These are phyloP conservation scores for Thaumetopoea pityocampa DNA, from an alignment of 1,140 invertebrate species.

Conservation along the genomic window DNA sequence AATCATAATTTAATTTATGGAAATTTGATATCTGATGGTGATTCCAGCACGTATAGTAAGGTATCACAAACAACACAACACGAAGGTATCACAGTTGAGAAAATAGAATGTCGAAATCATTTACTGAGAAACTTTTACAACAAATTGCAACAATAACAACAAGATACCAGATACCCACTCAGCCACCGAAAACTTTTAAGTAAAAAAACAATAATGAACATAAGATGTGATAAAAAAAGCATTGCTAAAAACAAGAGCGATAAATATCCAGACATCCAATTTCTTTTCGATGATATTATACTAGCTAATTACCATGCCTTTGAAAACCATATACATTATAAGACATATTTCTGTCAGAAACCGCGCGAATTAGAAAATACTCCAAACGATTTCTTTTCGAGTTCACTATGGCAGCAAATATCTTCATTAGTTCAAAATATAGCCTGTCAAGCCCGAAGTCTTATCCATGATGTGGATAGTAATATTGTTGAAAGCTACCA, in stretches of 20 bases:
- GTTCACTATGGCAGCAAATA: slow-evolving; percentile 7
- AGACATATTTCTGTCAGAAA: not conserved
- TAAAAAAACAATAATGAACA: slow-evolving; percentile 9
- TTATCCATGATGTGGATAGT: slow-evolving; percentile 40
- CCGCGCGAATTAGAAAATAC: not conserved
- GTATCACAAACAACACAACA: slow-evolving; percentile 32
- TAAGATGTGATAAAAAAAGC: slow-evolving; percentile 1
- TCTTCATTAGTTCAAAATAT: not conserved
- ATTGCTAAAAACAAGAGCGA: slow-evolving; percentile 5
- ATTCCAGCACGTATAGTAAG: slow-evolving; percentile 48
- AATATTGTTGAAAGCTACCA: slow-evolving; percentile 62
- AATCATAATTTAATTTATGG: slow-evolving; percentile 54
- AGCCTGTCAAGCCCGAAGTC: slow-evolving; percentile 9
- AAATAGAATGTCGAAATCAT: slow-evolving; percentile 52
- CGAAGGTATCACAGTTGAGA: slow-evolving; percentile 33
- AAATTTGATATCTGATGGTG: slow-evolving; percentile 60
- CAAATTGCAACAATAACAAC: slow-evolving; percentile 13
- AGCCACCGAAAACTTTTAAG: slow-evolving; percentile 14
- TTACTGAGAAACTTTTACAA: slow-evolving; percentile 29
- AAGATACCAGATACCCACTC: slow-evolving; percentile 16
- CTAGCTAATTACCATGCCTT: not conserved
- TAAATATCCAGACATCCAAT: no score
- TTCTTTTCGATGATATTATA: no score
- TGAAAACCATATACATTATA: not conserved
- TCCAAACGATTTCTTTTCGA: not conserved